Base-by-base conservation (phyloP, 2,113 vertebrate species). In the Abramis brama region DNA sequence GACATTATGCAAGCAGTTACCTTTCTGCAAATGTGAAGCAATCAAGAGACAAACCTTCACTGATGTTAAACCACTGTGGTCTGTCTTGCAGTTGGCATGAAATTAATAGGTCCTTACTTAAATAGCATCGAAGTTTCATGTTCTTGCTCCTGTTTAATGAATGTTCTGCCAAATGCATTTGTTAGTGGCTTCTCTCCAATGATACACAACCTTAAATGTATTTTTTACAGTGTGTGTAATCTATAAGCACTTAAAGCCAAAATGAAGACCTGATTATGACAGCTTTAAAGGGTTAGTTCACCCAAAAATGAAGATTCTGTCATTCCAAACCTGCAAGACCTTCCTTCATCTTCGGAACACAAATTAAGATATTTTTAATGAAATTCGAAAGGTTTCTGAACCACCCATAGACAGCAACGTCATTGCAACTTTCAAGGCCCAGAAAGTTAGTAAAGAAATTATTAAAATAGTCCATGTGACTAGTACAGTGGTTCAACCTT, bases 81-180 rank as follows among this genome's bases (percentile, higher is more conserved):
- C 30, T 57, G 50, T 71, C 13, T 57, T 10, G 66, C 9, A 80
- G 9, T 81, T 60, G 85, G 36, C 33, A 30, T 4, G 2, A 64
- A 62, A n/a, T 79, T 1, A 87, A 59, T 50, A 80, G 82, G 10
- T 39, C 33, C n/a, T 60, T 55, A 23, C 12, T n/a, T 74, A 74
- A 74, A 81, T 52, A 33, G 64, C 30, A 27, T 12, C 62, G 50
- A 84, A 94, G 94, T 92, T 92, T 52, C 88, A 68, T 82, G 84
- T 80, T 90, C 33, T 10, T 45, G 30, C 66, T 57, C 23, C n/a
- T 43, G 59, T 52, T 15, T 81, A 81, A 47, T 27, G 8, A 66
- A 64, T 66, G 39, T 27, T 47, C 39, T 81, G 60, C 79, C 39
- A 66, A 81, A 25, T 66, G 36, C n/a, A 45, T 66, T 19, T 81